phyloP scores from a whole-genome alignment of 1,140 invertebrate species.

The Papilio machaon region DNA sequence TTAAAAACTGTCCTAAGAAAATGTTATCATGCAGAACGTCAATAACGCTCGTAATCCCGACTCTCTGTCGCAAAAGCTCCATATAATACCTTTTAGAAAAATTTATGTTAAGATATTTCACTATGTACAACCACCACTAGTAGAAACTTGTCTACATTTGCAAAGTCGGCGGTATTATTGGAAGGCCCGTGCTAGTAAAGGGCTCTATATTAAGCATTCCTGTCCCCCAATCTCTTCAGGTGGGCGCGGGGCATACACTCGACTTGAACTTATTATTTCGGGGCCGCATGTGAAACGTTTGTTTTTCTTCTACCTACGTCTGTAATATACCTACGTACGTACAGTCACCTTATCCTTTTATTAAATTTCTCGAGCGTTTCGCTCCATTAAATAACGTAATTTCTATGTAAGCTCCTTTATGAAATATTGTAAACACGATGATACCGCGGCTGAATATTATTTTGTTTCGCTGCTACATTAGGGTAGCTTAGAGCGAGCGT shows the following conservation, averaged over 20 bases:
- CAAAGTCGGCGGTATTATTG: constrained; percentile 73
- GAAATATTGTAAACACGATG: constrained; percentile 45
- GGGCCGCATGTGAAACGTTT: constrained; percentile 65
- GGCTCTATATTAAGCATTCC: constrained; percentile 80
- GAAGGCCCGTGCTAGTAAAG: constrained; percentile 72
- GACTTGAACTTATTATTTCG: constrained; percentile 77
- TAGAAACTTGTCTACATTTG: constrained; percentile 63
- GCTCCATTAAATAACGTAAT: constrained; percentile 50
- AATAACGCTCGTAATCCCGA: constrained; percentile 11
- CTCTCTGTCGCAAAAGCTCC: neutral
- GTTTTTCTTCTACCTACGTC: constrained; percentile 70
- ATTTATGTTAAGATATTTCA: constrained; percentile 37
- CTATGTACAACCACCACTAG: constrained; percentile 56
- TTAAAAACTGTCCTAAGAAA: constrained; percentile 27
- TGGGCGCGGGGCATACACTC: constrained; percentile 71
- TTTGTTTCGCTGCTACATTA: constrained; percentile 34
- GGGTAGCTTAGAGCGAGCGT: constrained; percentile 37
- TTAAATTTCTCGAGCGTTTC: constrained; percentile 62
- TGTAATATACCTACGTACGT: constrained; percentile 64
- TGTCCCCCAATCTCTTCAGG: constrained; percentile 75
- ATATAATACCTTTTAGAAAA: constrained; percentile 38
- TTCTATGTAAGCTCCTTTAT: constrained; percentile 47
- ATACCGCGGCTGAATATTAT: constrained; percentile 37
- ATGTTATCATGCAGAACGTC: constrained; percentile 22
- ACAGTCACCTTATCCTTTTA: constrained; percentile 71